Percentiles rank a stretch among this genome's conserved stretches.
Evolutionary conservation across 1,140 invertebrate genomes (phyloP).

Genomic region (Neodiprion lecontei): DNA sequence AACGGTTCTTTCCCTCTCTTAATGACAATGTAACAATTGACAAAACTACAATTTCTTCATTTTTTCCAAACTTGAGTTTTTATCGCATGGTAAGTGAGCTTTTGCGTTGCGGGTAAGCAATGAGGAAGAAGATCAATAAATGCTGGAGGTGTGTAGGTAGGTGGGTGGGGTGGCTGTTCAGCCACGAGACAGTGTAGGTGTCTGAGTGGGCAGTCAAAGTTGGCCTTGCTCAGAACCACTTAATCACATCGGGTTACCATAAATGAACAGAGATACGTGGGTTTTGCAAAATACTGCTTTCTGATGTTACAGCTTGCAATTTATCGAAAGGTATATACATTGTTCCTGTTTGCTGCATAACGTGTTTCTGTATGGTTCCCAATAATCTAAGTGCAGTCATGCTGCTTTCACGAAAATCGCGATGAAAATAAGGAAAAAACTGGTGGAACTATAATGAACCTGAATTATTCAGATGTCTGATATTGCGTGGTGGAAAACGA

Average conservation of each 20-base stretch:
- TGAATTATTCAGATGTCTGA: no score
- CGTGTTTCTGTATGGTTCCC: not conserved
- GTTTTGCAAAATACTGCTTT: slow-evolving; percentile 32
- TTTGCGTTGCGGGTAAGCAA: slow-evolving; percentile 2
- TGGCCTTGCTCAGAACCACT: slow-evolving; percentile 31
- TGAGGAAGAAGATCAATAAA: slow-evolving; percentile 41
- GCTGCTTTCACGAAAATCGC: not conserved
- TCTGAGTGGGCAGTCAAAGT: slow-evolving; percentile 29
- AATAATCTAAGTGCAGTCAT: not conserved
- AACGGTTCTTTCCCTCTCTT: not conserved
- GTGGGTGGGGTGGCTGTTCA: slow-evolving; percentile 35
- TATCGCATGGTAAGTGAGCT: not conserved
- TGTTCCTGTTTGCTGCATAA: slow-evolving; percentile 1
- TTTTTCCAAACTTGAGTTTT: not conserved
- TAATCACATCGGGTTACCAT: slow-evolving; percentile 30
- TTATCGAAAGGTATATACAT: slow-evolving; percentile 30
- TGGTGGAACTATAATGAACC: not conserved
- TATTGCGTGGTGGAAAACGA: no score
- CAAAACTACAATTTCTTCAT: not conserved
- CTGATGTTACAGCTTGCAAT: slow-evolving; percentile 40
- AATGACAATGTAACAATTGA: not conserved
- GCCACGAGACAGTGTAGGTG: slow-evolving; percentile 17
- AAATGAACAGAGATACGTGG: slow-evolving; percentile 34
- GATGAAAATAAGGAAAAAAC: not conserved
- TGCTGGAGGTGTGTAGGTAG: slow-evolving; percentile 15